Conservation (phyloP, 2,113 vertebrate genomes). For the Archilochus colubris region DNA sequence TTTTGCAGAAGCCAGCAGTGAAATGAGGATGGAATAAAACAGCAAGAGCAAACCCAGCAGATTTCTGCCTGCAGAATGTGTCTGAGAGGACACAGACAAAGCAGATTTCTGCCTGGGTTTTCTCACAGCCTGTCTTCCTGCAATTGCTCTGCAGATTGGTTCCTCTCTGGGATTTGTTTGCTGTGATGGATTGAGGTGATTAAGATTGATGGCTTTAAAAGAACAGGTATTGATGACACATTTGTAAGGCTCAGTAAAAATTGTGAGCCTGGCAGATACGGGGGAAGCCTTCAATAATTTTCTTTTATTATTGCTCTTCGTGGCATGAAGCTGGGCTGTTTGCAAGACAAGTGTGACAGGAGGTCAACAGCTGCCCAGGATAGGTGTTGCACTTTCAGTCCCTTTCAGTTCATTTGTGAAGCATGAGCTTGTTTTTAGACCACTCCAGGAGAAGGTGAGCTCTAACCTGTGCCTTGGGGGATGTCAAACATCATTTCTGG, state of each 20-base stretch:
- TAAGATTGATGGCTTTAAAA: conserved; percentile 57
- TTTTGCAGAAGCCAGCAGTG: background rate
- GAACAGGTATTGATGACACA: conserved; percentile 52
- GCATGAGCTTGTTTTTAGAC: background rate
- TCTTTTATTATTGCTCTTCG: background rate
- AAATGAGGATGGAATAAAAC: background rate
- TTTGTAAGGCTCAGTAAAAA: conserved; percentile 59
- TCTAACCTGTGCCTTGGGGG: background rate
- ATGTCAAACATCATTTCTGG: conserved; percentile 36
- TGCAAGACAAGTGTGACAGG: conserved; percentile 34
- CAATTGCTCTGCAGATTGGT: background rate
- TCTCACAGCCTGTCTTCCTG: background rate
- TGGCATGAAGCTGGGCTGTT: conserved; percentile 31
- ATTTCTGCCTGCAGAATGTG: background rate
- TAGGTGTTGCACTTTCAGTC: background rate
- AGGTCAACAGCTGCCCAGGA: background rate
- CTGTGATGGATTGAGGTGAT: conserved; percentile 42
- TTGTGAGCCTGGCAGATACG: conserved; percentile 50
- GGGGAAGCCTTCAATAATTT: conserved; percentile 27
- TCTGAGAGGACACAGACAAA: background rate
- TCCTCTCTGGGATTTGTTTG: conserved; percentile 11
- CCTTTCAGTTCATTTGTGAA: conserved; percentile 8
- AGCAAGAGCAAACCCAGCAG: background rate
- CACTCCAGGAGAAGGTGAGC: conserved; percentile 33
- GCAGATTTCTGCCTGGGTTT: background rate